Evolutionary conservation across 2,797 vertebrate genomes (phyloP).

Genomic region (Falco columbarius): DNA sequence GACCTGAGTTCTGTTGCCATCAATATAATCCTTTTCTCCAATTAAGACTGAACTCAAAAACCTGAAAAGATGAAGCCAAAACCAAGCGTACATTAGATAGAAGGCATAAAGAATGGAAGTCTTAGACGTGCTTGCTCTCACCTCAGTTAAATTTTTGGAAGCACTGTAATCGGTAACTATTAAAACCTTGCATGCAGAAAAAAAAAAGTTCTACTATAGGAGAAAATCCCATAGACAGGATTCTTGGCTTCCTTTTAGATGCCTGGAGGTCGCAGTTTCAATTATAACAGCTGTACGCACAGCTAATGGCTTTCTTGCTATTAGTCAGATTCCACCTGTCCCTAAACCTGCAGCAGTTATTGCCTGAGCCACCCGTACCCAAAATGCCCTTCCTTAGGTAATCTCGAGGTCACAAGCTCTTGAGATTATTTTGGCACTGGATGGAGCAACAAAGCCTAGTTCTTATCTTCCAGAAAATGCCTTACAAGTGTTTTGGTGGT

Average conservation of each 20-base stretch:
- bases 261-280: background rate
- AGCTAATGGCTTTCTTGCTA: conserved; percentile 18
- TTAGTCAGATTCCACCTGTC: conserved; percentile 39
- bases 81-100: background rate
- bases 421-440: background rate
- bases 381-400: background rate
- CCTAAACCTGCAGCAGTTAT: background rate
- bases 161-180: background rate
- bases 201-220: background rate
- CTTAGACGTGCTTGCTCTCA: background rate
- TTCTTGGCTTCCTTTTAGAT: background rate
- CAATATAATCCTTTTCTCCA: background rate
- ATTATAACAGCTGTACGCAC: background rate
- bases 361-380: background rate
- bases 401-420: background rate
- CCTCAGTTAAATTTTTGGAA: background rate
- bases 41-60: background rate
- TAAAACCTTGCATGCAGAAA: background rate
- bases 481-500: background rate
- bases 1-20: background rate
- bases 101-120: background rate
- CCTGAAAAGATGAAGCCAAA: background rate
- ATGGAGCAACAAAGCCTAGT: background rate
- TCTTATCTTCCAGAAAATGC: background rate
- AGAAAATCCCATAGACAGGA: background rate